Base-by-base conservation (phyloP, 1,140 invertebrate genomes). In the Diorhabda elongata region DNA sequence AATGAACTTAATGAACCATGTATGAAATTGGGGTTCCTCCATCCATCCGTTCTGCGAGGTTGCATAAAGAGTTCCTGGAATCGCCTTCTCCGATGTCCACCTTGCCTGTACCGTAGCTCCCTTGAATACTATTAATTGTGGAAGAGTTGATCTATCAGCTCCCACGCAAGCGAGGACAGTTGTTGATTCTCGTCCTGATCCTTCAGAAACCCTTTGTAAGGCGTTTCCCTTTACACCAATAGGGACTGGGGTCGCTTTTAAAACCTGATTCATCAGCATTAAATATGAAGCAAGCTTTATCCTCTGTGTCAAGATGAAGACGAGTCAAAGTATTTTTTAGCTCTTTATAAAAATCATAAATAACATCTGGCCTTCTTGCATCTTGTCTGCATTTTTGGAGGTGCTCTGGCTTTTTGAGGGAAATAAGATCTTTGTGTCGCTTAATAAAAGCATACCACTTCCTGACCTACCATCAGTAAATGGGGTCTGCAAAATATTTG, bases 41-140 rank as follows among this genome's bases (percentile, higher is more conserved):
- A 80, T 81, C 72, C 72, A 81, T 42, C 75, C 80, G 68, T 80
- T 81, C 59, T 70, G 64, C 3, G 76, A 74, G 26, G 73, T 69
- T 44, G 75, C 67, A 73, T 81, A 79, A 26, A 71, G 57, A 4
- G 78, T 81, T 68, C 75, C 77, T 43, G 77, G 73, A 69, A 74
- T 76, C 42, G 69, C 61, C 59, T 73, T 67, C 9, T 72, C 56
- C 7, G 73, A 73, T 61, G 64, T 69, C 79, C 76, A 79, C n/a
- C 75, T 64, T 6, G 76, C 57, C 72, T 79, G 77, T 52, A 79
- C 74, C 61, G 68, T 70, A 60, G 11, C 42, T n/a, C 75, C 78
- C 76, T 78, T 76, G 62, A 74, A 75, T 58, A 80, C 71, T 65
- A 81, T 80, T 5, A 79, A 66, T 42, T 79, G 76, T 42, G 77